Base-by-base conservation (phyloP, 1,140 invertebrate genomes). In the Hyposmocoma kahamanoa region DNA sequence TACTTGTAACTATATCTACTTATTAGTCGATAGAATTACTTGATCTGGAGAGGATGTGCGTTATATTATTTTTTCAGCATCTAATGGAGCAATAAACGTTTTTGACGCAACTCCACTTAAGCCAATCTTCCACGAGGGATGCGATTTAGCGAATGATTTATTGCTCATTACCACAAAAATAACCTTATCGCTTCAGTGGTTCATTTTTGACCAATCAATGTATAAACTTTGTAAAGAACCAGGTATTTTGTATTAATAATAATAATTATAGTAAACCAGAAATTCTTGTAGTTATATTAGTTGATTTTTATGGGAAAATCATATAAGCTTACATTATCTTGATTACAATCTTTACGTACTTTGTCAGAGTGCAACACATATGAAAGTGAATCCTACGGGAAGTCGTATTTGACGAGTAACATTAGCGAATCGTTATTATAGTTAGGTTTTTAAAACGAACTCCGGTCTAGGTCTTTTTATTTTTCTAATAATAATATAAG, bases 391-490 rank as follows among this genome's bases (percentile, higher is more conserved):
- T 34, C 51, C 43, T 24, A 44, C 47, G 32, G 36, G 26, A 54
- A 47, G 32, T 21, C 24, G 28, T 47, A 42, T 50, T 59, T 42
- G 49, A 57, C 42, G 41, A 53, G 44, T 51, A 53, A 51, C 18
- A 38, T n/a, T 50, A 70, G 62, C 47, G 43, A 64, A 65, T 57
- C 48, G 32, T 59, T 70, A 6, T 28, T 28, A 28, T 11, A 72
- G 59, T 58, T 76, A 72, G 62, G 55, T 59, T 28, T 46, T 30
- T 15, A 62, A 64, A 65, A 53, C 38, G 49, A 66, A 57, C 52
- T 65, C 60, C 59, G 63, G 59, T 73, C 69, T 72, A 72, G 68
- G 67, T 68, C 53, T 68, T 71, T 66, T 63, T 71, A 62, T 72
- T 74, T 75, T 69, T 75, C 48, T 70, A 66, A 66, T 62, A 34